Percentiles rank a stretch among this genome's conserved stretches.
Evolutionary conservation across 2,888 invertebrate genomes (phyloP).

Genomic region (Anodontia alba): DNA sequence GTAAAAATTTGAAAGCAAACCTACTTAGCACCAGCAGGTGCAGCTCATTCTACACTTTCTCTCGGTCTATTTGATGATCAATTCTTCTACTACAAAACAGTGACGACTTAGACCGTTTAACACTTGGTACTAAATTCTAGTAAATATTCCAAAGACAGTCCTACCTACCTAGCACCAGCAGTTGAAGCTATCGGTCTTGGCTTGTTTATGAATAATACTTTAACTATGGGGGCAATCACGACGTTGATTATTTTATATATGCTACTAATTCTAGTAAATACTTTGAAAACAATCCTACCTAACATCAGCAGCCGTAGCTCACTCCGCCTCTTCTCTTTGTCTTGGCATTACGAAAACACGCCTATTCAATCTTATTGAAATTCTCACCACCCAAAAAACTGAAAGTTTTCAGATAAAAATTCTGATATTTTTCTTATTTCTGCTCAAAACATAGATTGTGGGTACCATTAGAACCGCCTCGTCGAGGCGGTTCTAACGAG

Average conservation of each 20-base stretch:
- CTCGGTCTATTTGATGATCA: slow-evolving; percentile 80
- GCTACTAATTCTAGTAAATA: no score
- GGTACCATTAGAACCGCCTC: no score
- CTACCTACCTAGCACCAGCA: slow-evolving; percentile 77
- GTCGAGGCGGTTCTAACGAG: no score
- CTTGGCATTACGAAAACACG: no score
- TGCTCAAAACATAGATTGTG: no score
- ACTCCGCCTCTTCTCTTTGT: slow-evolving; percentile 74
- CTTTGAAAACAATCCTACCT: slow-evolving; percentile 69
- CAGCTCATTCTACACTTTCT: slow-evolving; percentile 72
- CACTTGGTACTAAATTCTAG: no score
- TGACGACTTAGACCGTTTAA: slow-evolving; percentile 69
- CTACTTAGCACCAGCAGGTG: slow-evolving; percentile 76
- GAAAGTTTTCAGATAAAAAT: no score
- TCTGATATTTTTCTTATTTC: no score
- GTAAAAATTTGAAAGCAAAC: no score
- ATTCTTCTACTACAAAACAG: slow-evolving; percentile 80
- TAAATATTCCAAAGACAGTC: neutral
- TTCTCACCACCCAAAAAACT: no score
- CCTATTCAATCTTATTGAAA: no score
- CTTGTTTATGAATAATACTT: slow-evolving; percentile 81
- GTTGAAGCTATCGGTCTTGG: slow-evolving; percentile 74
- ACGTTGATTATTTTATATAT: slow-evolving; percentile 62
- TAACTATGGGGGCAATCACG: slow-evolving; percentile 78
- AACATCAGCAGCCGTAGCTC: slow-evolving; percentile 77